Evolutionary conservation across 2,797 vertebrate species (phyloP).

Genomic region (Nyctalus aviator): DNA sequence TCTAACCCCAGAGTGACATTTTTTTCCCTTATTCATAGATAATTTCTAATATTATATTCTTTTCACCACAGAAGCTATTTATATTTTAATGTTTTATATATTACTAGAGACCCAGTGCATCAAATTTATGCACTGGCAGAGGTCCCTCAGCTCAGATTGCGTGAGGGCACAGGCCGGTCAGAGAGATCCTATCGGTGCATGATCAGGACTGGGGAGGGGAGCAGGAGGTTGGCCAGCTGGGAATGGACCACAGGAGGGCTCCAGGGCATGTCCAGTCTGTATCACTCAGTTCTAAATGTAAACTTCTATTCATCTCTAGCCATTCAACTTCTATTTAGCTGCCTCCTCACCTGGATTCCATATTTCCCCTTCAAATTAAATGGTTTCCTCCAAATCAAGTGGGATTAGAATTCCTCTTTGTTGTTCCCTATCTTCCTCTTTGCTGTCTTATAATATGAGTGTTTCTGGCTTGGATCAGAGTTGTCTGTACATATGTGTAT

Average conservation of each 20-base stretch:
- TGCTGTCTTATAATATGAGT: neutral
- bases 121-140: too few relatives aligned
- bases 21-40: constrained; percentile 69
- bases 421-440: neutral
- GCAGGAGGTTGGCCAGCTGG: too few relatives aligned
- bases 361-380: neutral
- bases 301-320: neutral
- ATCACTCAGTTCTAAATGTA: too few relatives aligned
- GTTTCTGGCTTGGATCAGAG: neutral
- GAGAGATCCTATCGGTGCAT: too few relatives aligned
- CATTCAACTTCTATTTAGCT: constrained; percentile 8
- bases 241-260: too few relatives aligned
- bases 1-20: constrained; percentile 76
- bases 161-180: too few relatives aligned
- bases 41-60: constrained; percentile 67
- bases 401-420: neutral
- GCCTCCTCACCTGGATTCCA: neutral
- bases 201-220: too few relatives aligned
- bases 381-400: neutral
- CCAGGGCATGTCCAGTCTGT: too few relatives aligned
- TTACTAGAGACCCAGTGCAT: too few relatives aligned
- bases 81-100: constrained; percentile 63
- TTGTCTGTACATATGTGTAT: neutral
- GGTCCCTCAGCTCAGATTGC: too few relatives aligned
- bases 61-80: constrained; percentile 72